These are phyloP conservation scores for Colistium nudipinnis DNA, from an alignment of 2,113 vertebrate species.

Conservation along the genomic window DNA sequence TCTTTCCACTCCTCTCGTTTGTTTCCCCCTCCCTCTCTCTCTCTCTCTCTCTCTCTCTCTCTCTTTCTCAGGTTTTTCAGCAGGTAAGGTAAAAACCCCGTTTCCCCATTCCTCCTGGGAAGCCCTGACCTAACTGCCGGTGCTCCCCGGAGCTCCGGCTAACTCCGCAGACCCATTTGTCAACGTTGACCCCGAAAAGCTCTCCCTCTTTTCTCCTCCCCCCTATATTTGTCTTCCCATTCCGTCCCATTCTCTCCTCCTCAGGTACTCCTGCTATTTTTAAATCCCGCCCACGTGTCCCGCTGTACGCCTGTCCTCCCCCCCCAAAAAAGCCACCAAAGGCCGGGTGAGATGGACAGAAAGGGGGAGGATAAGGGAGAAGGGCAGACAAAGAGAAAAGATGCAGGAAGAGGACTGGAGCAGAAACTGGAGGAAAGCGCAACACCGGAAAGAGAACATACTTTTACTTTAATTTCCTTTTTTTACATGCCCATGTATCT, in stretches of 20 bases:
- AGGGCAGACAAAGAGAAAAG: slow-evolving; percentile 17
- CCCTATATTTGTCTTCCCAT: slow-evolving; percentile 56
- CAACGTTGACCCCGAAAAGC: slow-evolving; percentile 81
- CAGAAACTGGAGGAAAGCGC: slow-evolving; percentile 47
- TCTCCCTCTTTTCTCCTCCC: slow-evolving; percentile 41
- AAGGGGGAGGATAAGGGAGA: slow-evolving; percentile 25
- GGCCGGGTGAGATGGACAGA: slow-evolving; percentile 37
- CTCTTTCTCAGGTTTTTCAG: slow-evolving; percentile 55
- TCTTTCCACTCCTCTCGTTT: too few species aligned
- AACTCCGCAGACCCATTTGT: slow-evolving; percentile 81
- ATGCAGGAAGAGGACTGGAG: not conserved
- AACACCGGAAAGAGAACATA: slow-evolving; percentile 55
- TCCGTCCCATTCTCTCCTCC: slow-evolving; percentile 44
- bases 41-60: slow-evolving; percentile 8
- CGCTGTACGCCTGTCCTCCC: slow-evolving; percentile 8
- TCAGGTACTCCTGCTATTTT: slow-evolving; percentile 70
- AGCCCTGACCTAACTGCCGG: slow-evolving; percentile 78
- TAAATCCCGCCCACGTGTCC: slow-evolving; percentile 57
- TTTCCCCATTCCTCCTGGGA: slow-evolving; percentile 68
- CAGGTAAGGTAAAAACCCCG: slow-evolving; percentile 75
- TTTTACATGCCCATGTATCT: not conserved
- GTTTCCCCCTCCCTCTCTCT: slow-evolving; percentile 3
- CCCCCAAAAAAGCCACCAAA: slow-evolving; percentile 40
- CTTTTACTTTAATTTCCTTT: not conserved
- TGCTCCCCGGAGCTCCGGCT: slow-evolving; percentile 72